These are phyloP conservation scores for Tryphoninae sp. DNA, from an alignment of 2,888 invertebrate species.

Conservation along the genomic window DNA sequence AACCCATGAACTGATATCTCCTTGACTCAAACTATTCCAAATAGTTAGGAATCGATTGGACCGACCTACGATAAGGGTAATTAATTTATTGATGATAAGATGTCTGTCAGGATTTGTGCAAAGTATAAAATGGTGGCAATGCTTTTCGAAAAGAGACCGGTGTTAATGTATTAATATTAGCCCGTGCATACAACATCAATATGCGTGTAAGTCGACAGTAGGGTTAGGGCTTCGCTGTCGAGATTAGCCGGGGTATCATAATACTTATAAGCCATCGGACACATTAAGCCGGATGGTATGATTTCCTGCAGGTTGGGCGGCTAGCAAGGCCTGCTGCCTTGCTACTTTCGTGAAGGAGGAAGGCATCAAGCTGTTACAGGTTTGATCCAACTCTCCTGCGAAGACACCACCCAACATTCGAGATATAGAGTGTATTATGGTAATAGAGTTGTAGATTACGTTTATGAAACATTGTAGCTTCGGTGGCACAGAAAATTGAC, in stretches of 20 bases:
- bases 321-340: background rate
- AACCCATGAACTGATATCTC: too few species aligned
- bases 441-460: too few species aligned
- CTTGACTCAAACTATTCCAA: too few species aligned
- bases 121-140: background rate
- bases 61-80: too few species aligned
- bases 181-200: slow-evolving; percentile 71
- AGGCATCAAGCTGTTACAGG: slow-evolving; percentile 70
- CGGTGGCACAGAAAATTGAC: too few species aligned
- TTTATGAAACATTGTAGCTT: too few species aligned
- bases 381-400: slow-evolving; percentile 69
- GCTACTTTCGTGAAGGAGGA: slow-evolving; percentile 63
- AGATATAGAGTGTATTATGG: background rate
- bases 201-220: slow-evolving; percentile 76
- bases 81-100: too few species aligned
- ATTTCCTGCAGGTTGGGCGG: slow-evolving; percentile 65
- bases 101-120: background rate
- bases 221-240: slow-evolving; percentile 76
- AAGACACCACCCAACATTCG: slow-evolving; percentile 47
- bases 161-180: slow-evolving; percentile 67
- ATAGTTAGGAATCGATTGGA: too few species aligned
- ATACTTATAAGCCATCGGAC: slow-evolving; percentile 77
- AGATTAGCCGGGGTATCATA: slow-evolving; percentile 77
- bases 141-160: background rate
- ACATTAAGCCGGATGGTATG: slow-evolving; percentile 80